Conservation (phyloP, 1,140 invertebrate genomes). For the Anastrepha ludens region DNA sequence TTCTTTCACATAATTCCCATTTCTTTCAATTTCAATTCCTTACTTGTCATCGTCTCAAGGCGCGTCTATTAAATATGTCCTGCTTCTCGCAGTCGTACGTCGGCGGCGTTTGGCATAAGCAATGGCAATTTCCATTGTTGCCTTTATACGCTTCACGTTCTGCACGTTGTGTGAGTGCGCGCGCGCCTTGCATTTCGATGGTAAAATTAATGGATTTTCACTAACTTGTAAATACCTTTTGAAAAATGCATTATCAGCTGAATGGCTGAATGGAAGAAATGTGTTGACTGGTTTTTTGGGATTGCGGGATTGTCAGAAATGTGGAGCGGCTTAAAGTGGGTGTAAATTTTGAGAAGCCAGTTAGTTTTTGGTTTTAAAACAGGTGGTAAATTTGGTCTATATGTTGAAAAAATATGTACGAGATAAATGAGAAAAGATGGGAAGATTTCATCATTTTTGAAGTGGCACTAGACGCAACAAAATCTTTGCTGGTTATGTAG, state of each 20-base stretch:
- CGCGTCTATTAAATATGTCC: constrained; percentile 46
- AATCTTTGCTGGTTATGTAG: no score
- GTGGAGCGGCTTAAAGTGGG: not conserved
- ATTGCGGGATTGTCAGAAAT: constrained; percentile 11
- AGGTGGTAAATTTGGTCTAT: no score
- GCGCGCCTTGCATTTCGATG: constrained; percentile 35
- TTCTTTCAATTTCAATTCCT: constrained; percentile 31
- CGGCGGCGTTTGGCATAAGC: not conserved
- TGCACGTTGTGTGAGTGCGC: not conserved
- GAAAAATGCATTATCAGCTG: constrained; percentile 45
- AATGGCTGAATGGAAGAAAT: not conserved
- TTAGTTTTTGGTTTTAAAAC: not conserved
- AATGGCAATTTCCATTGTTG: constrained; percentile 32
- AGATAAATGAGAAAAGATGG: no score
- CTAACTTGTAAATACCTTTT: constrained; percentile 52
- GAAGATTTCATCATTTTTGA: no score
- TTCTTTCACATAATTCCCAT: not conserved
- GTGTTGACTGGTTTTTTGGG: constrained; percentile 11
- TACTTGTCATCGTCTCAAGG: constrained; percentile 48
- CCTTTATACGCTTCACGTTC: not conserved
- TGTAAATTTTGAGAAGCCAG: not conserved
- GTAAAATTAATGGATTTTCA: constrained; percentile 51
- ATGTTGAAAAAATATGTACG: no score
- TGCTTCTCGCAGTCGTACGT: not conserved
- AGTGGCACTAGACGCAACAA: no score